Evolutionary conservation across 2,797 vertebrate genomes (phyloP), one percentile per base, ranked within the genome.

Genomic region (Nothura maculosa): DNA sequence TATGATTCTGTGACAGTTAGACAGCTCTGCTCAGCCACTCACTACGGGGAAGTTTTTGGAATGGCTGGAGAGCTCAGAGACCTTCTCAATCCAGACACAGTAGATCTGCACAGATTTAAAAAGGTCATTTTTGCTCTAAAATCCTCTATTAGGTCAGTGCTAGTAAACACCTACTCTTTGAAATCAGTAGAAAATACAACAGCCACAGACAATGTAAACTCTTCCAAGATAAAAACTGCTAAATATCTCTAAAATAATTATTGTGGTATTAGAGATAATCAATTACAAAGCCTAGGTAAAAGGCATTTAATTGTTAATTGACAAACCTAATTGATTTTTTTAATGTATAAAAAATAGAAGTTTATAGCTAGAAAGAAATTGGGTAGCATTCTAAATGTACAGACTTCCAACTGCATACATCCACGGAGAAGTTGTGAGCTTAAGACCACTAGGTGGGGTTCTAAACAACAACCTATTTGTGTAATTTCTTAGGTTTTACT

Each of bases 391-490:
- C 70, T 92, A 43, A 76, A 75, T 1, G 7, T 22, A 27, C 12
- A 79, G 48, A 50, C 73, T 27, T 55, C 54, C n/a, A 47, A 21
- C 84, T 63, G 61, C 77, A 13, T 68, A 85, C 69, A 77, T 57
- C 22, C 48, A 42, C 13, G 68, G 57, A 43, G 36, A 64, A 87
- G 87, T 30, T 6, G 66, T 42, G 87, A 91, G 92, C 34, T 74
- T 93, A 78, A 89, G 92, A 87, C 96, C 89, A 30, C 95, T 96
- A 97, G 96, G 72, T 96, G 94, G 95, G 36, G 93, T 40, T 93
- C 77, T 89, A 95, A 97, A 97, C 94, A 96, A 54, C 32, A 54
- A 21, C 52, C 63, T 67, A 54, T 67, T 86, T 90, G 67, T 93
- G 81, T 24, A 64, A 82, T 67, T 64, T 92, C 58, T 68, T 75